phyloP scores from a whole-genome alignment of 1,140 invertebrate species.

The Nasonia vitripennis region DNA sequence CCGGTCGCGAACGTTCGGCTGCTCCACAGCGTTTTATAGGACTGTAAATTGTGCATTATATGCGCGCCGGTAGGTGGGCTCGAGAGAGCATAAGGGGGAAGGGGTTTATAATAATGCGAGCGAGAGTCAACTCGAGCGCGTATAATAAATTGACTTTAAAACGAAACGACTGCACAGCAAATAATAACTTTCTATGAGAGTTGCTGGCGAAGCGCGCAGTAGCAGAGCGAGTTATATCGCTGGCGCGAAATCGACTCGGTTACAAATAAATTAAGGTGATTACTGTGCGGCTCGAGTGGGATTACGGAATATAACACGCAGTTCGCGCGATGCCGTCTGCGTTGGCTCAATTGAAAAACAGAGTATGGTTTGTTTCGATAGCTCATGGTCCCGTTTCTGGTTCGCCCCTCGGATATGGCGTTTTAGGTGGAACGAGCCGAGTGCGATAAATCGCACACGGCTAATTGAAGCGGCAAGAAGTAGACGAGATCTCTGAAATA shows the following conservation, averaged over 20 bases:
- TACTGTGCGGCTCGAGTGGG: not conserved
- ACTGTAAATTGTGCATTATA: slow-evolving; percentile 21
- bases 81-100: no score
- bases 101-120: not conserved
- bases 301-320: not conserved
- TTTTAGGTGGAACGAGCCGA: not conserved
- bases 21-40: slow-evolving; percentile 31
- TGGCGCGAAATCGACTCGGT: not conserved
- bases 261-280: slow-evolving; percentile 31
- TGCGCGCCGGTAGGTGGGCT: no score
- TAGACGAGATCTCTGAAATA: not conserved
- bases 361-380: not conserved
- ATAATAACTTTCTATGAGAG: slow-evolving; percentile 10
- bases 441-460: no score
- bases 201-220: not conserved
- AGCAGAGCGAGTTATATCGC: slow-evolving; percentile 9
- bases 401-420: not conserved
- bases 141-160: slow-evolving; percentile 19
- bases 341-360: not conserved
- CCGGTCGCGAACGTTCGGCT: not conserved
- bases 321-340: not conserved
- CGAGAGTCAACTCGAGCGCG: not conserved
- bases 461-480: not conserved
- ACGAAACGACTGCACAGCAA: slow-evolving; percentile 10
- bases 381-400: not conserved